phyloP scores from a whole-genome alignment of 2,797 vertebrate genomes.

The Sorex maritimensis region DNA sequence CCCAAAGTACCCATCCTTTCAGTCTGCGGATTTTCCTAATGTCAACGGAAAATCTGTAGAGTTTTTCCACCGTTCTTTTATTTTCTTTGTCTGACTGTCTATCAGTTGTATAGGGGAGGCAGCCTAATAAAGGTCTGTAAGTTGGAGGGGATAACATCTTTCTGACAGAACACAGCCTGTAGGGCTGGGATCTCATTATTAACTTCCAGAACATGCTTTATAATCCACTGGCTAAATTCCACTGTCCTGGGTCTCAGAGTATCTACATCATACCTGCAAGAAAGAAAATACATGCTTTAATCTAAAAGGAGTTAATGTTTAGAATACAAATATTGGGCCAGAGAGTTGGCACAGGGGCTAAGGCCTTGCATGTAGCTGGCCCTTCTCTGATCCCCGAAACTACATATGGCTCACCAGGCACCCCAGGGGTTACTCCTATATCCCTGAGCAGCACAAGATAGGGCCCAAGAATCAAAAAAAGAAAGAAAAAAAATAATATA shows the following conservation, averaged over 20 bases:
- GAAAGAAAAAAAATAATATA: too few relatives aligned
- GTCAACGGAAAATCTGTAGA: constrained; percentile 94
- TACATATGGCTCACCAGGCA: neutral
- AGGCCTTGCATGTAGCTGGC: too few relatives aligned
- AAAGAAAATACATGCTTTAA: constrained; percentile 67
- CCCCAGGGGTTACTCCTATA: too few relatives aligned
- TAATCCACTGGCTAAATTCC: rapidly evolving
- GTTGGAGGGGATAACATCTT: constrained; percentile 11
- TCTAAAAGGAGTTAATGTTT: constrained; percentile 2
- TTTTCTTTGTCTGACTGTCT: constrained; percentile 91
- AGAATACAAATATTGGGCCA: neutral
- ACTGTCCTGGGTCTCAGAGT: constrained; percentile 50
- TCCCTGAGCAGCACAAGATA: too few relatives aligned
- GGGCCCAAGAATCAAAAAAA: too few relatives aligned
- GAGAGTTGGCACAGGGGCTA: too few relatives aligned
- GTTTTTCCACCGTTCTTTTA: constrained; percentile 91
- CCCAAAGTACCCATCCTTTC: constrained; percentile 95
- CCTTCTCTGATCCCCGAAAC: too few relatives aligned
- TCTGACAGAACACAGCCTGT: neutral
- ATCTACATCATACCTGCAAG: constrained; percentile 35
- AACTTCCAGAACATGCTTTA: constrained; percentile 70
- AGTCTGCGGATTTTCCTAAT: constrained; percentile 94
- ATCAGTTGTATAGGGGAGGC: constrained; percentile 74
- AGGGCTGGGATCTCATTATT: constrained; percentile 71
- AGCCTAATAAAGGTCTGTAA: constrained; percentile 46